Conservation (phyloP, 1,140 invertebrate genomes). For the Pemphigus obesinymphae region DNA sequence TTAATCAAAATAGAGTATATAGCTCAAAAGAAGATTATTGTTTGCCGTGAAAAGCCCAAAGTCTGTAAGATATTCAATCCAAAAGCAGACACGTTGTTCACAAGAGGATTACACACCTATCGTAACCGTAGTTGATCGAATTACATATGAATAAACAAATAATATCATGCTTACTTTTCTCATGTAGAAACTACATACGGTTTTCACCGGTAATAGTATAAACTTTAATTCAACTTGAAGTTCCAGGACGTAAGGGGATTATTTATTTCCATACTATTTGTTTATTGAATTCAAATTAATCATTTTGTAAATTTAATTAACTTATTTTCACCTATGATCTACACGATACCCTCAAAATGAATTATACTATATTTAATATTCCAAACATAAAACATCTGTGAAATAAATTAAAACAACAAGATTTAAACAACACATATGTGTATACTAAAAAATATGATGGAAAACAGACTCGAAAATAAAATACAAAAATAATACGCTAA, state of each 20-base stretch:
- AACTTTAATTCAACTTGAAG: too few relatives aligned
- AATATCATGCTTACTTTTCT: background rate
- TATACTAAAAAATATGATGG: too few relatives aligned
- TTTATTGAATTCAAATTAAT: background rate
- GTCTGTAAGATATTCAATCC: background rate
- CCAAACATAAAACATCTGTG: too few relatives aligned
- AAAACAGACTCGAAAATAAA: too few relatives aligned
- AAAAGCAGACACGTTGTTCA: background rate
- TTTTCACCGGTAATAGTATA: too few relatives aligned
- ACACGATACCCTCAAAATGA: too few relatives aligned
- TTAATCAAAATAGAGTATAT: slow-evolving; percentile 21
- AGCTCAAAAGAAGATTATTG: slow-evolving; percentile 14
- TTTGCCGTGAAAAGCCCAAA: background rate
- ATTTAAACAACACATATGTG: too few relatives aligned
- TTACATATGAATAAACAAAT: background rate
- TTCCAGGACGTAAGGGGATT: background rate
- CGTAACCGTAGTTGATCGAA: background rate
- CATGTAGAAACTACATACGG: background rate
- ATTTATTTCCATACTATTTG: background rate
- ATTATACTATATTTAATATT: too few relatives aligned
- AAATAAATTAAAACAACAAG: too few relatives aligned
- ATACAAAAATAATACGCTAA: too few relatives aligned
- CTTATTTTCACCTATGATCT: too few relatives aligned
- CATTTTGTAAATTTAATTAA: background rate
- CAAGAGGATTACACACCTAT: background rate